Evolutionary conservation across 1,140 invertebrate genomes (phyloP), one percentile per base, ranked within the genome.

Genomic region (Uloborus diversus): DNA sequence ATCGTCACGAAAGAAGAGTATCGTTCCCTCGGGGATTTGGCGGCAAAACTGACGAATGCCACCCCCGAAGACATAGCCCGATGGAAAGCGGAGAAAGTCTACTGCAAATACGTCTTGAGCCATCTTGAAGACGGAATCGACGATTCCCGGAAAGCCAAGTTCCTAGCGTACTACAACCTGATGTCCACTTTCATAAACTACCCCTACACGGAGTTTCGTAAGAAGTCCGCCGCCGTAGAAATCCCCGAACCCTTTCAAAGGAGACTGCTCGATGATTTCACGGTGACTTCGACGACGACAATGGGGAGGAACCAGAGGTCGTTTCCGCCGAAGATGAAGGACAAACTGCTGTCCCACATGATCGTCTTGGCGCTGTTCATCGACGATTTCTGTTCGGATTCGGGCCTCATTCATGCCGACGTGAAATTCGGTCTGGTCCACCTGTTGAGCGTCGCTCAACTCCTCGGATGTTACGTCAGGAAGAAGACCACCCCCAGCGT

Each of bases 311-410:
- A 13, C 4, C 20, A 25, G 0, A 20, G 57, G 32, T 23, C 37
- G 0, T 32, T 32, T 25, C 70, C 70, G 27, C 17, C 14, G 11
- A 14, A 47, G 33, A 32, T 47, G 28, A 61, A 62, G 35, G 70
- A 73, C 20, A 73, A 73, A 49, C 14, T 73, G 5, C 17, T 62
- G 7, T 17, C 70, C 23, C 25, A 62, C 47, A 42, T 62, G 30
- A 23, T 73, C 23, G 70, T 73, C 30, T 49, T 73, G 7, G 70
- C 37, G 0, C 32, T 73, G 17, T 62, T 73, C 23, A 73, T 73
- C 33, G 57, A 73, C 33, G 9, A 62, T 49, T 73, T 28, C 49
- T 25, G n/a, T 28, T 27, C 33, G 14, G 32, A 73, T 23, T 7
- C 62, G 4, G n/a, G 25, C 9, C n/a, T 23, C n/a, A 32, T 73